A percentile compares a stretch with the other conserved stretches of the same genome.
Conservation (phyloP, 2,113 vertebrate genomes). For the Entelurus aequoreus region DNA sequence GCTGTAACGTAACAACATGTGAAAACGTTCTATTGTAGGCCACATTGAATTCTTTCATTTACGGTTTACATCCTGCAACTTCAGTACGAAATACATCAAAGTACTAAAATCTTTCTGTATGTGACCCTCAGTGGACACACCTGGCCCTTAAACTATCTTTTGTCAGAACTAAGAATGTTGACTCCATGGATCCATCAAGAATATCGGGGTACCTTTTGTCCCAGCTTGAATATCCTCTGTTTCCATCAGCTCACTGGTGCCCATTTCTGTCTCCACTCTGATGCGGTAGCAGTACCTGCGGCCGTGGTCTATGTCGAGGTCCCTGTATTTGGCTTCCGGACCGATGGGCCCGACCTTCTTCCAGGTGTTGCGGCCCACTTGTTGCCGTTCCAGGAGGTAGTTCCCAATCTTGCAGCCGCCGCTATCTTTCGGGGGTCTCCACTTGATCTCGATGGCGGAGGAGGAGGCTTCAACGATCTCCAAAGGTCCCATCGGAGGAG, state of each 20-base stretch:
- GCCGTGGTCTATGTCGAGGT: slow-evolving; percentile 77
- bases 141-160: too few relatives aligned
- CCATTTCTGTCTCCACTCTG: slow-evolving; percentile 77
- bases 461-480: slow-evolving; percentile 72
- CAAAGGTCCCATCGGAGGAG: slow-evolving; percentile 81
- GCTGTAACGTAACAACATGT: too few relatives aligned
- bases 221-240: slow-evolving; percentile 81
- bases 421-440: slow-evolving; percentile 79
- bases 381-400: slow-evolving; percentile 80
- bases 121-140: too few relatives aligned
- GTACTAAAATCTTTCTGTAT: too few relatives aligned
- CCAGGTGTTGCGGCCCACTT: slow-evolving; percentile 82
- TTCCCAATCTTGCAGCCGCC: slow-evolving; percentile 77
- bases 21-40: too few relatives aligned
- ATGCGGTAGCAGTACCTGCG: slow-evolving; percentile 83
- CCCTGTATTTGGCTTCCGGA: slow-evolving; percentile 70
- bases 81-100: too few relatives aligned
- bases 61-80: too few relatives aligned
- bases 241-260: slow-evolving; percentile 76
- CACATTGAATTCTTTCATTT: too few relatives aligned
- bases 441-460: slow-evolving; percentile 72
- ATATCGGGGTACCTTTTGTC: slow-evolving; percentile 74
- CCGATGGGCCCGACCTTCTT: slow-evolving; percentile 76
- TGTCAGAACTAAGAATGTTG: background rate
- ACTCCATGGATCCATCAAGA: background rate